A percentile compares a stretch with the other conserved stretches of the same genome.
Conservation (phyloP, 2,797 vertebrate genomes). For the Gymnoscopelus braueri region DNA sequence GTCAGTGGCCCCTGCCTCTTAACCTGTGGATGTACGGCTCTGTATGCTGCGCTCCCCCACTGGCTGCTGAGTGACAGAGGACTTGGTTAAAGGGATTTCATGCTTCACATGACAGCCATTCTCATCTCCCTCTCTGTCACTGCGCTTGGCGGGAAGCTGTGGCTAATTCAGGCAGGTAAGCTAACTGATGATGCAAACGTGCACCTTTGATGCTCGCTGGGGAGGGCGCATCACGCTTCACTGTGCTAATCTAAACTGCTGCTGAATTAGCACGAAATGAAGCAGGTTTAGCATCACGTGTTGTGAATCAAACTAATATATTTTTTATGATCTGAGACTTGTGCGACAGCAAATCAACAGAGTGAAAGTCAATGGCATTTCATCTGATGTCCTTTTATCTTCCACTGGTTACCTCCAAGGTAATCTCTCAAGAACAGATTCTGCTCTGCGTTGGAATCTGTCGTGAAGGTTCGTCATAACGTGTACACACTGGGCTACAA, state of each 20-base stretch:
- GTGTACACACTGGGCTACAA: too few relatives aligned
- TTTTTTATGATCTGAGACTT: constrained; percentile 2
- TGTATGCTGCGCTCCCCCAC: constrained; percentile 50
- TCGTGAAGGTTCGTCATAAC: too few relatives aligned
- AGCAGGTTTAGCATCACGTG: constrained; percentile 10
- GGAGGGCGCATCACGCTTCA: constrained; percentile 21
- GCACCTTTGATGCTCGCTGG: constrained; percentile 37
- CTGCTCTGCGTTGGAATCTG: too few relatives aligned
- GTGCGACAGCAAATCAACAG: background rate
- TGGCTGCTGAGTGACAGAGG: constrained; percentile 66
- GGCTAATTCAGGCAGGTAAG: constrained; percentile 46
- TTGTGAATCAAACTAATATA: too few relatives aligned
- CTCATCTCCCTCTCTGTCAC: constrained; percentile 60
- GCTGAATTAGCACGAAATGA: constrained; percentile 28
- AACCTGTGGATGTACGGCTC: constrained; percentile 61
- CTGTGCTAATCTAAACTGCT: constrained; percentile 24
- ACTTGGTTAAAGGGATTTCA: constrained; percentile 73
- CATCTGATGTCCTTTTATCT: too few relatives aligned
- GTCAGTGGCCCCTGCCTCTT: constrained; percentile 49
- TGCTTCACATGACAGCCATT: constrained; percentile 65
- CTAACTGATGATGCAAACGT: constrained; percentile 44
- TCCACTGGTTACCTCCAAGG: too few relatives aligned
- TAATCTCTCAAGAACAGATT: too few relatives aligned
- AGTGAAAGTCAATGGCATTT: too few relatives aligned
- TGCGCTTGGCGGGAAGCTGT: constrained; percentile 39